Evolutionary conservation across 2,888 invertebrate genomes (phyloP).

Genomic region (Seira ritae): DNA sequence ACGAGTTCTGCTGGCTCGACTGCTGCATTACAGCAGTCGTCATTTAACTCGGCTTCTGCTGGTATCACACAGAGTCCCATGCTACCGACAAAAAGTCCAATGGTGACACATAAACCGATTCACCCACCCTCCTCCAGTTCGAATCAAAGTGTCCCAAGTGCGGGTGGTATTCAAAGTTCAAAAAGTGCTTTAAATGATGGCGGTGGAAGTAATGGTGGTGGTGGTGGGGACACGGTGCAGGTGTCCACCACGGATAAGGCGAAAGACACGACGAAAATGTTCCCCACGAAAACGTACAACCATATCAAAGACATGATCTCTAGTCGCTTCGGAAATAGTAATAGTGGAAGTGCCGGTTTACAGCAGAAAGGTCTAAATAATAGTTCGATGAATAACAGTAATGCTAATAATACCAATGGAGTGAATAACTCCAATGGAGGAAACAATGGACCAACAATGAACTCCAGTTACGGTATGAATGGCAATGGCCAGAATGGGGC

Average conservation of each 20-base stretch:
- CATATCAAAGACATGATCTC: conserved; percentile 90
- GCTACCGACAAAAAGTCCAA: conserved; percentile 69
- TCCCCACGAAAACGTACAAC: conserved; percentile 87
- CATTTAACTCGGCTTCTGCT: neutral
- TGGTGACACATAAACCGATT: conserved; percentile 67
- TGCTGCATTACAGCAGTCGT: neutral
- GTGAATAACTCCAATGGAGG: conserved; percentile 12
- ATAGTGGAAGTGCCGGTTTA: conserved; percentile 75
- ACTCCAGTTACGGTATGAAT: too few relatives aligned
- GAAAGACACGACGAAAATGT: conserved; percentile 75
- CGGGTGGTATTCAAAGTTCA: conserved; percentile 30
- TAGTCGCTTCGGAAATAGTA: conserved; percentile 82
- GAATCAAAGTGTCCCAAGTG: conserved; percentile 47
- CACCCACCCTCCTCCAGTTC: conserved; percentile 40
- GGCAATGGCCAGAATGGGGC: conserved; percentile 20
- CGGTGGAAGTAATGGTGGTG: conserved; percentile 8
- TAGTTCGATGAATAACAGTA: conserved; percentile 34
- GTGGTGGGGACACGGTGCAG: neutral
- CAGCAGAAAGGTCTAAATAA: conserved; percentile 55
- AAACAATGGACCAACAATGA: neutral
- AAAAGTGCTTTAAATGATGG: conserved; percentile 26
- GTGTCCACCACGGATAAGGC: conserved; percentile 51
- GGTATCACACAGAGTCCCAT: conserved; percentile 45
- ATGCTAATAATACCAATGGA: neutral
- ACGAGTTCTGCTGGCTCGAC: neutral